phyloP scores from a whole-genome alignment of 2,888 invertebrate genomes.

The Terebella lapidaria region DNA sequence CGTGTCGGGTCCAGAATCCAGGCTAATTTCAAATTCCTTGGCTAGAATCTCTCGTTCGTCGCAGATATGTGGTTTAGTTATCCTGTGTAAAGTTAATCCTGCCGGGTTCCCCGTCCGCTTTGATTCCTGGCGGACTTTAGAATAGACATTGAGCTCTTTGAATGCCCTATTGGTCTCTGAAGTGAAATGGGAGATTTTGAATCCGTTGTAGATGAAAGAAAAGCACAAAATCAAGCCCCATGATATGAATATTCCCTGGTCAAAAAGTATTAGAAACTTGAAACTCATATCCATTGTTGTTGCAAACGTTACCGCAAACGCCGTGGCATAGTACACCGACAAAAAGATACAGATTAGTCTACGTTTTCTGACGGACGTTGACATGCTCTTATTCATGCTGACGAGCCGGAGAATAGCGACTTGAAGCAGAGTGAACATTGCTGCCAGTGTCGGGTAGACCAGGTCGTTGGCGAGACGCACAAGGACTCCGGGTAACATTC shows the following conservation, averaged over 20 bases:
- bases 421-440: constrained; percentile 60
- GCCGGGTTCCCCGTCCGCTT: constrained; percentile 6
- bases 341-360: constrained; percentile 58
- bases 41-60: constrained; percentile 53
- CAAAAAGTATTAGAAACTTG: constrained; percentile 43
- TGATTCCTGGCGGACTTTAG: constrained; percentile 24
- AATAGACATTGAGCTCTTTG: constrained; percentile 25
- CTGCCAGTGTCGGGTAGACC: constrained; percentile 60
- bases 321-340: constrained; percentile 57
- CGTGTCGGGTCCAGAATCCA: neutral
- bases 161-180: constrained; percentile 26
- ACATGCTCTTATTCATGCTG: constrained; percentile 58
- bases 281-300: constrained; percentile 46
- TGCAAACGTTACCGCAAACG: constrained; percentile 57
- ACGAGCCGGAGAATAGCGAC: constrained; percentile 60
- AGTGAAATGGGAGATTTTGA: constrained; percentile 53
- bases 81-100: constrained; percentile 43
- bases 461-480: constrained; percentile 59
- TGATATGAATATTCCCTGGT: constrained; percentile 58
- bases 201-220: constrained; percentile 59
- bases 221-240: constrained; percentile 59
- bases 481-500: constrained; percentile 58
- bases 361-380: constrained; percentile 56
- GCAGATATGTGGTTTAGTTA: constrained; percentile 55
- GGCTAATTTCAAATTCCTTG: constrained; percentile 40